phyloP scores from a whole-genome alignment of 2,797 vertebrate species.

The Brachyrhaphis roseni region DNA sequence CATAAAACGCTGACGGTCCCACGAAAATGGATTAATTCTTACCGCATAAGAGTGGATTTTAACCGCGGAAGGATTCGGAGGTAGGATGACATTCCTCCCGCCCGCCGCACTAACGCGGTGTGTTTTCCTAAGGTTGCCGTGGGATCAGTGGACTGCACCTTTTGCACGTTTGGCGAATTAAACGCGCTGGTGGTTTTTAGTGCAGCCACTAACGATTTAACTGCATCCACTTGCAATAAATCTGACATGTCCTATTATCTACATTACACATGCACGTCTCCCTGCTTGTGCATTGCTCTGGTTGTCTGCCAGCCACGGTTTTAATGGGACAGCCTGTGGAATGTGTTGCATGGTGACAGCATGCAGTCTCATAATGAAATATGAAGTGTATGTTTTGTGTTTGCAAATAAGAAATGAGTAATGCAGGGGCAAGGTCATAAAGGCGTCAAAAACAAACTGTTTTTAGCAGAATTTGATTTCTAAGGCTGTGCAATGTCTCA shows the following conservation, averaged over 20 bases:
- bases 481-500: neutral
- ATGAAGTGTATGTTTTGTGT: neutral
- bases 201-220: conserved; percentile 27
- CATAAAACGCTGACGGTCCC: neutral
- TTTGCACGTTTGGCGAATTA: conserved; percentile 62
- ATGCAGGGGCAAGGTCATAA: neutral
- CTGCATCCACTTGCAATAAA: conserved; percentile 17
- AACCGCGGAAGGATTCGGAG: conserved; percentile 35
- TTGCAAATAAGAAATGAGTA: neutral
- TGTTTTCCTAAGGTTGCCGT: conserved; percentile 42
- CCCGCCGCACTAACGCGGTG: conserved; percentile 21
- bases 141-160: conserved; percentile 49
- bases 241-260: neutral
- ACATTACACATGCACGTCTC: neutral
- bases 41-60: conserved; percentile 28
- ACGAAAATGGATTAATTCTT: conserved; percentile 44
- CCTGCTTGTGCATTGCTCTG: conserved; percentile 31
- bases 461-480: neutral
- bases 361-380: neutral
- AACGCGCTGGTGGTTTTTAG: conserved; percentile 46
- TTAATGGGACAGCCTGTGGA: conserved; percentile 41
- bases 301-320: conserved; percentile 7
- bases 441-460: neutral
- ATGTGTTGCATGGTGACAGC: conserved; percentile 30
- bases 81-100: conserved; percentile 46